Evolutionary conservation across 2,797 vertebrate genomes (phyloP), one percentile per base, ranked within the genome.

Genomic region (Rhyacichthys aspro): DNA sequence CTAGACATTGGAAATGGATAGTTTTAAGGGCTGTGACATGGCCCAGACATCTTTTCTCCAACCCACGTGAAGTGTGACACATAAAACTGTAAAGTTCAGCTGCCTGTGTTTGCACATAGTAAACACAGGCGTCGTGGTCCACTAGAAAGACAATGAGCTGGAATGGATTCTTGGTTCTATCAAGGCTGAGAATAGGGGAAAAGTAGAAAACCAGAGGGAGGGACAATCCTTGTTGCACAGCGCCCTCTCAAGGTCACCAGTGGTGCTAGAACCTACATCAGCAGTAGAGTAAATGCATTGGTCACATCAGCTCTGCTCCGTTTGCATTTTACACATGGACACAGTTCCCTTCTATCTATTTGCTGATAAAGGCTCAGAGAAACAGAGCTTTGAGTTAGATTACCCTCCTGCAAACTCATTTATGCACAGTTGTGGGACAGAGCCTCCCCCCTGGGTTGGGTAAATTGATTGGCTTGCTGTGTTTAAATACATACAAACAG

Each of bases 41-140:
- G 70, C 83, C 76, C 66, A 66, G 76, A 73, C 78, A 79, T 82
- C 79, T 70, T 87, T 88, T 87, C 70, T 79, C 87, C 88, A 82
- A 86, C 86, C 85, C 76, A 49, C 71, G 72, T 76, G 78, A 71
- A 66, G 63, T 59, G 79, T 59, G 47, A 79, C 78, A 79, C 74
- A 72, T 53, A 65, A 19, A 74, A 67, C 65, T 74, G 71, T 79
- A 67, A 55, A 68, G 39, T 70, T 72, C 56, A 55, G 71, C 66
- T 76, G 63, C 66, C 74, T 67, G 79, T 53, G 71, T 86, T 77
- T 70, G 82, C 64, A 64, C 50, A 36, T 46, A 63, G 63, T 74
- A 71, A 87, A 74, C 81, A 79, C 77, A 79, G 65, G 70, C 14
- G 18, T 70, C 61, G 67, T 73, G 71, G 74, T 67, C 55, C 59